Percentiles rank a stretch among this genome's conserved stretches.
These are phyloP conservation scores for Chaetops frenatus DNA, from an alignment of 2,113 vertebrate genomes.

Conservation along the genomic window DNA sequence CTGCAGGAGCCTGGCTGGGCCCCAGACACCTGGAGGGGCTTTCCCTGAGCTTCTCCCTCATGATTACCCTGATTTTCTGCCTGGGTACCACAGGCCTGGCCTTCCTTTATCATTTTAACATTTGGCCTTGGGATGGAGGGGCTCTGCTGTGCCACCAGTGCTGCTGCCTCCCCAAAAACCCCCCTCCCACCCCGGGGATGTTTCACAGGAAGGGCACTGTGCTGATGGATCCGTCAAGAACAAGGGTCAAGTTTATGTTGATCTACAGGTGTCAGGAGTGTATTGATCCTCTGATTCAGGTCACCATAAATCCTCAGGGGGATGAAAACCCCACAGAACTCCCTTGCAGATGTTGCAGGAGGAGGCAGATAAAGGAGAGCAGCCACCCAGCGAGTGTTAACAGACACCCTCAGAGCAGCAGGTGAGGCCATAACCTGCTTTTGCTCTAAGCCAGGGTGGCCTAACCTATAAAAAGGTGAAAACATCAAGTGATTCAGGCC, in stretches of 20 bases:
- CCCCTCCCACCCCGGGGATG: not conserved
- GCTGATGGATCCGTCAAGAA: conserved; percentile 50
- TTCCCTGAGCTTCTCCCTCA: fast-evolving
- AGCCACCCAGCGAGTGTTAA: not conserved
- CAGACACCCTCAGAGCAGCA: not conserved
- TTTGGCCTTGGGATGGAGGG: conserved; percentile 2
- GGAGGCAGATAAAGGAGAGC: conserved; percentile 10
- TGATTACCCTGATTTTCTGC: not conserved
- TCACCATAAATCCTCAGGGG: conserved; percentile 29
- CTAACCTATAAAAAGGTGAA: not conserved
- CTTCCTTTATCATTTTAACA: conserved; percentile 48
- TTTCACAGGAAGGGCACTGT: not conserved
- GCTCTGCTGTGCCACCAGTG: not conserved
- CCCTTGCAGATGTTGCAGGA: conserved; percentile 15
- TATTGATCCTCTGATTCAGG: conserved; percentile 51
- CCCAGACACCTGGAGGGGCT: not conserved
- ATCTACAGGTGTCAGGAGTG: conserved; percentile 47
- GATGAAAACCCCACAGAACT: not conserved
- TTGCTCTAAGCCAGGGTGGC: not conserved
- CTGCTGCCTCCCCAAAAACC: not conserved
- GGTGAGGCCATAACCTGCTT: not conserved
- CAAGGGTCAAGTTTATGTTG: conserved; percentile 70
- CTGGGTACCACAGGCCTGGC: fast-evolving
- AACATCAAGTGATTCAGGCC: not conserved
- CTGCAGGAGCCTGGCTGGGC: not conserved